Conservation (phyloP, 2,888 invertebrate species). For the Baccha elongata region DNA sequence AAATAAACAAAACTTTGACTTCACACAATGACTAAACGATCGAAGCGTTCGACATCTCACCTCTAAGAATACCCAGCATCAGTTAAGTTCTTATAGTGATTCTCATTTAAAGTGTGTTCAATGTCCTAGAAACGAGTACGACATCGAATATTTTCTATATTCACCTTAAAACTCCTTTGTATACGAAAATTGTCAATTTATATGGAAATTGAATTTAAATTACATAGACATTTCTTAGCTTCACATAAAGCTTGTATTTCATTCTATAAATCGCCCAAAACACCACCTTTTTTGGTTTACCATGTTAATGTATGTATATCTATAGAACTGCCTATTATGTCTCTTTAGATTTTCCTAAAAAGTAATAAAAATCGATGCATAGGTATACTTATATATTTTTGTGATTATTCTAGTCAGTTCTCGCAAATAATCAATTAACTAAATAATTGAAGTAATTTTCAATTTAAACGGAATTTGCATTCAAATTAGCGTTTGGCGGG, state of each 20-base stretch:
- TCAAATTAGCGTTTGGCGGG: conserved; percentile 49
- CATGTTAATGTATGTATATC: background rate
- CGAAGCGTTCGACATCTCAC: conserved; percentile 4
- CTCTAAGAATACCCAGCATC: background rate
- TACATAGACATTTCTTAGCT: conserved; percentile 50
- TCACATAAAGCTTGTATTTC: background rate
- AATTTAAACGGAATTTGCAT: conserved; percentile 67
- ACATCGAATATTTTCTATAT: conserved; percentile 4
- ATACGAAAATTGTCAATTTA: conserved; percentile 66
- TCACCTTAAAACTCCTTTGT: conserved; percentile 43
- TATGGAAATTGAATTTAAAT: conserved; percentile 71
- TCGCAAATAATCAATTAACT: conserved; percentile 70
- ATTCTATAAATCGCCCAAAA: background rate
- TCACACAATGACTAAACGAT: conserved; percentile 46
- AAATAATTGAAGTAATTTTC: conserved; percentile 72
- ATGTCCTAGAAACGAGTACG: conserved; percentile 38
- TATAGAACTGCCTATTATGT: background rate
- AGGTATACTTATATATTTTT: too few relatives aligned
- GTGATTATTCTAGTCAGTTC: conserved; percentile 21
- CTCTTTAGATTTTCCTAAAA: background rate
- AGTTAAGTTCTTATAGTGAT: background rate
- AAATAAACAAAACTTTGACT: conserved; percentile 53
- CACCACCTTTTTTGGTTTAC: background rate
- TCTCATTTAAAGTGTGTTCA: conserved; percentile 34
- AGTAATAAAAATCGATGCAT: conserved; percentile 41